Evolutionary conservation across 2,888 invertebrate species (phyloP).

Genomic region (Cryptosula pallasiana): DNA sequence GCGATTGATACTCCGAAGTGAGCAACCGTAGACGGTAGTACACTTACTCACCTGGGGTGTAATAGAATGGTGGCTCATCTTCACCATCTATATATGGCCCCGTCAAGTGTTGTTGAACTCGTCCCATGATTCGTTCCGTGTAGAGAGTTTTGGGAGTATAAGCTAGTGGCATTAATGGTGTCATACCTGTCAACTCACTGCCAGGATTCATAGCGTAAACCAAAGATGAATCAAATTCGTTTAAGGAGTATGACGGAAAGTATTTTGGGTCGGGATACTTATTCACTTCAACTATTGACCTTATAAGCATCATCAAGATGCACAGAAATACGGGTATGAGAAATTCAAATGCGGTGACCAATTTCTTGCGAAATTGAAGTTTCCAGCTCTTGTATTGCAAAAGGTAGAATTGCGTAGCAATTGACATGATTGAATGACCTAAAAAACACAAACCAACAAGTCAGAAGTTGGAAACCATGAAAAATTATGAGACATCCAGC

Average conservation of each 20-base stretch:
- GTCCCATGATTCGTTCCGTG: background rate
- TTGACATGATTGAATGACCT: background rate
- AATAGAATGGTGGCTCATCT: too few species aligned
- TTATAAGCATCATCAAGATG: slow-evolving; percentile 65
- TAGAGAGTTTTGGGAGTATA: background rate
- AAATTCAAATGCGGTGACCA: slow-evolving; percentile 66
- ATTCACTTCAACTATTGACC: slow-evolving; percentile 64
- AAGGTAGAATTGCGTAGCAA: slow-evolving; percentile 58
- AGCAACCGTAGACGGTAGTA: too few species aligned
- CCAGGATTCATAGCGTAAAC: background rate
- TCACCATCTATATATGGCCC: too few species aligned
- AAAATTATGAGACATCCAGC: too few species aligned
- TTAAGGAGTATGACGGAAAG: slow-evolving; percentile 37
- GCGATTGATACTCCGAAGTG: too few species aligned
- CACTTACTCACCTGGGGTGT: too few species aligned
- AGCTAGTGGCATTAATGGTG: background rate
- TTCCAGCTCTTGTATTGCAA: slow-evolving; percentile 79
- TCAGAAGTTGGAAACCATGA: background rate
- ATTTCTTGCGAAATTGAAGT: slow-evolving; percentile 68
- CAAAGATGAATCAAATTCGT: background rate
- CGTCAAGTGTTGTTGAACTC: background rate
- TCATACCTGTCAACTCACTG: too few species aligned
- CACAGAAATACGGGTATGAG: slow-evolving; percentile 43
- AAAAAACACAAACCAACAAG: background rate
- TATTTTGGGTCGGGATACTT: slow-evolving; percentile 37